Evolutionary conservation across 2,113 vertebrate species (phyloP), one percentile per base, ranked within the genome.

Genomic region (Perognathus longimembris): DNA sequence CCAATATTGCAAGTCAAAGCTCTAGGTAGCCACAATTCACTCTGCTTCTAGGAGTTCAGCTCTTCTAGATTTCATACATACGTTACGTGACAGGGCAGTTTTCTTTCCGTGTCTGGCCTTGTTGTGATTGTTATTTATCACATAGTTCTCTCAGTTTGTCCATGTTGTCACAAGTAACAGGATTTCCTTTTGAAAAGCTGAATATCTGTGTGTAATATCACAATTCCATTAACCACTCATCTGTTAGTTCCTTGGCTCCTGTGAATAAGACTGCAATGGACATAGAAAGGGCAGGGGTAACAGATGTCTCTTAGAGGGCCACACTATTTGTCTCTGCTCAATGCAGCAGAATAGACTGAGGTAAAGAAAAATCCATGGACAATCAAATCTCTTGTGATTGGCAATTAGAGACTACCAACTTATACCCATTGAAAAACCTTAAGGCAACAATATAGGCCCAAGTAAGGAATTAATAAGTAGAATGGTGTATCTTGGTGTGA

Each of bases 141-240:
- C 26, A 24, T 50, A 10, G 24, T 14, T 77, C 5, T 21, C 6
- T 26, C 0, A 17, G 36, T 17, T 42, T 82, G 22, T 67, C 10
- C 11, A 0, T 8, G 1, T 26, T 1, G 5, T 63, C 24, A 30
- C 36, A 42, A 15, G 8, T n/a, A 2, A 61, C 7, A 40, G 2
- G 30, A n/a, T 32, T 54, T 54, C 50, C 50, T 17, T 40, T 42
- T 38, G 38, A 61, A 66, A 50, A 2, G 8, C 38, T 71, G 18
- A 63, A n/a, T 61, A 54, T 2, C 14, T 71, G 12, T 61, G 24
- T 7, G 21, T 7, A 45, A 9, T 22, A 63, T 18, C n/a, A 54
- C 1, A 10, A 22, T 18, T 45, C 50, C 64, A 38, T 71, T 1
- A 17, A 42, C 28, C 4, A 20, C 0, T 15, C 36, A 38, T 70